Conservation (phyloP, 2,888 invertebrate species). For the Machimus rusticus region DNA sequence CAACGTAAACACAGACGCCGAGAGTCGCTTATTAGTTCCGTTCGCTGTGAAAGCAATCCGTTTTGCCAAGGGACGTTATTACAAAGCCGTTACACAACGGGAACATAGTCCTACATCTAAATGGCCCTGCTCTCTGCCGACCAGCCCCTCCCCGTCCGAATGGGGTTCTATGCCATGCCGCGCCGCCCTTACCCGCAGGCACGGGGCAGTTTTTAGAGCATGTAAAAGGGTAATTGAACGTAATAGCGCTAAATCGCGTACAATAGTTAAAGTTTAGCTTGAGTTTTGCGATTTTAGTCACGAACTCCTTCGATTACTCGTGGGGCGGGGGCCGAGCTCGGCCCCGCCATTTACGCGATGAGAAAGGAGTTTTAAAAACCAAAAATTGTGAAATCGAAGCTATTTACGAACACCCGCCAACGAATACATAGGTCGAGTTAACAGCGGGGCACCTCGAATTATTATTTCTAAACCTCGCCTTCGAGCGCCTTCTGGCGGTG, state of each 20-base stretch:
- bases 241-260: slow-evolving; percentile 39
- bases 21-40: slow-evolving; percentile 27
- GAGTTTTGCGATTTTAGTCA: slow-evolving; percentile 30
- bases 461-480: neutral
- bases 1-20: slow-evolving; percentile 10
- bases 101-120: neutral
- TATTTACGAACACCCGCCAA: neutral
- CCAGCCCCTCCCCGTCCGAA: neutral
- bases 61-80: slow-evolving; percentile 17
- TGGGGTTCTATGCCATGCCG: neutral
- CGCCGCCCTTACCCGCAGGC: neutral
- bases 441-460: neutral
- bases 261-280: slow-evolving; percentile 37
- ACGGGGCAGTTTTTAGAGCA: slow-evolving; percentile 27
- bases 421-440: neutral
- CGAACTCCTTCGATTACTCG: slow-evolving; percentile 22
- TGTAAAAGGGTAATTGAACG: slow-evolving; percentile 37
- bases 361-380: neutral
- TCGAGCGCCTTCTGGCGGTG: neutral
- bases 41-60: slow-evolving; percentile 17
- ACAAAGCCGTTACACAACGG: slow-evolving; percentile 17
- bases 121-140: neutral
- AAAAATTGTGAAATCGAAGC: slow-evolving; percentile 27
- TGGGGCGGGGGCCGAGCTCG: neutral
- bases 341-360: neutral